phyloP scores from a whole-genome alignment of 2,888 invertebrate genomes.

The Agrypnus murinus region DNA sequence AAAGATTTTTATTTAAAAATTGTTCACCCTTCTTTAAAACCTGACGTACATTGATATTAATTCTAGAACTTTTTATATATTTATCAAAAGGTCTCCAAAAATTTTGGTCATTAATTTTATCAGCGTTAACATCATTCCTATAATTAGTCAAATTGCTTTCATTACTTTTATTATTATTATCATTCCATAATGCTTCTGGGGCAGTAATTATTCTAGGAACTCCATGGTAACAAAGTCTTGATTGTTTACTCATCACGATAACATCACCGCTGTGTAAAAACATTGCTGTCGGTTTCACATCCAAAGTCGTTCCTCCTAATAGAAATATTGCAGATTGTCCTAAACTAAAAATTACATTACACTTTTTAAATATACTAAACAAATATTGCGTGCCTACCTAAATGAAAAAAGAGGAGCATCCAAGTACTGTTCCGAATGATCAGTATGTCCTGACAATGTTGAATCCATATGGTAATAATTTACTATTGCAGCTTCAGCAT shows the following conservation, averaged over 20 bases:
- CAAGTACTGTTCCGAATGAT: slow-evolving; percentile 91
- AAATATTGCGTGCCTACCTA: too few relatives aligned
- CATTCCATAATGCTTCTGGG: slow-evolving; percentile 72
- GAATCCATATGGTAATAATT: slow-evolving; percentile 97
- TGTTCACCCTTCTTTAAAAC: slow-evolving; percentile 75
- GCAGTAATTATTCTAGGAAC: slow-evolving; percentile 88
- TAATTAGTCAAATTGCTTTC: slow-evolving; percentile 54
- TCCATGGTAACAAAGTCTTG: slow-evolving; percentile 93
- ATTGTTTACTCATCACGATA: slow-evolving; percentile 89
- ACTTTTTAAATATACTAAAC: too few relatives aligned
- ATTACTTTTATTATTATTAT: slow-evolving; percentile 53
- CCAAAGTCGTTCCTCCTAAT: slow-evolving; percentile 86
- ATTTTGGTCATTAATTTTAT: slow-evolving; percentile 63
- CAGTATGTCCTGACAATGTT: slow-evolving; percentile 94
- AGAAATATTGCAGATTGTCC: slow-evolving; percentile 96
- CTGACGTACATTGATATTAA: slow-evolving; percentile 96
- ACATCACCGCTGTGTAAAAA: slow-evolving; percentile 92
- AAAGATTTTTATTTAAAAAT: neutral
- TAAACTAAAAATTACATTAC: slow-evolving; percentile 89
- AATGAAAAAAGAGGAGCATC: slow-evolving; percentile 93
- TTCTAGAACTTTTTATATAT: slow-evolving; percentile 84
- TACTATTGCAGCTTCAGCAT: slow-evolving; percentile 94
- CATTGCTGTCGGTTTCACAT: slow-evolving; percentile 80
- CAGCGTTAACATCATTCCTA: slow-evolving; percentile 60
- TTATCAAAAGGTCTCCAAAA: slow-evolving; percentile 75